phyloP scores from a whole-genome alignment of 2,888 invertebrate species.

The Volucella inanis region DNA sequence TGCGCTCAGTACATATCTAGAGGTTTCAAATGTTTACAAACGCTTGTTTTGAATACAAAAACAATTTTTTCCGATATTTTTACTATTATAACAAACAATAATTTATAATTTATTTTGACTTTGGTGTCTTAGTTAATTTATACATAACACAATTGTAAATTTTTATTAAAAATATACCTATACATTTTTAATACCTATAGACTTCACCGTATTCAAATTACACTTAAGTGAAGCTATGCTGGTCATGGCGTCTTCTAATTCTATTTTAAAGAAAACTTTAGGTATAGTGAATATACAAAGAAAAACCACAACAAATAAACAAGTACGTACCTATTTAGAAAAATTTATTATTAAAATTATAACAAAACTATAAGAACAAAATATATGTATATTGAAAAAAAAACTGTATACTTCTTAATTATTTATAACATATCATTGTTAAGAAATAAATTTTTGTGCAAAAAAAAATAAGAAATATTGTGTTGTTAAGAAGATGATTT shows the following conservation, averaged over 20 bases:
- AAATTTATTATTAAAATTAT: slow-evolving; percentile 64
- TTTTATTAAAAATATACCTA: slow-evolving; percentile 63
- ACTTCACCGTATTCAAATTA: slow-evolving; percentile 66
- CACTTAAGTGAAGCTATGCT: slow-evolving; percentile 74
- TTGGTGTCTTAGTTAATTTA: slow-evolving; percentile 53
- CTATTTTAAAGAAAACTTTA: slow-evolving; percentile 58
- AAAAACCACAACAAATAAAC: slow-evolving; percentile 48
- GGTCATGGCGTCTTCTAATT: slow-evolving; percentile 74
- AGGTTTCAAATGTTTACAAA: slow-evolving; percentile 68
- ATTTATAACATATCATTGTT: slow-evolving; percentile 72
- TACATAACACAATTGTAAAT: slow-evolving; percentile 64
- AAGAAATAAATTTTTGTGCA: slow-evolving; percentile 73
- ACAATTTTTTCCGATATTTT: slow-evolving; percentile 46
- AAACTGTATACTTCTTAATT: slow-evolving; percentile 70
- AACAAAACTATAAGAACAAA: slow-evolving; percentile 44
- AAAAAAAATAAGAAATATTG: slow-evolving; percentile 54
- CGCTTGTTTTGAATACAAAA: slow-evolving; percentile 39
- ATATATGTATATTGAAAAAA: slow-evolving; percentile 51
- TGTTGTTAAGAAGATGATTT: neutral
- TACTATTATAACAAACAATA: slow-evolving; percentile 29
- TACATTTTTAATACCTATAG: slow-evolving; percentile 64
- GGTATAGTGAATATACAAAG: slow-evolving; percentile 61
- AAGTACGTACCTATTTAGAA: slow-evolving; percentile 74
- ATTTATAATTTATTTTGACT: slow-evolving; percentile 23
- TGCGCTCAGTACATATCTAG: slow-evolving; percentile 67